A percentile compares a stretch with the other conserved stretches of the same genome.
Conservation (phyloP, 2,888 invertebrate genomes). For the Horisme vitalbata region DNA sequence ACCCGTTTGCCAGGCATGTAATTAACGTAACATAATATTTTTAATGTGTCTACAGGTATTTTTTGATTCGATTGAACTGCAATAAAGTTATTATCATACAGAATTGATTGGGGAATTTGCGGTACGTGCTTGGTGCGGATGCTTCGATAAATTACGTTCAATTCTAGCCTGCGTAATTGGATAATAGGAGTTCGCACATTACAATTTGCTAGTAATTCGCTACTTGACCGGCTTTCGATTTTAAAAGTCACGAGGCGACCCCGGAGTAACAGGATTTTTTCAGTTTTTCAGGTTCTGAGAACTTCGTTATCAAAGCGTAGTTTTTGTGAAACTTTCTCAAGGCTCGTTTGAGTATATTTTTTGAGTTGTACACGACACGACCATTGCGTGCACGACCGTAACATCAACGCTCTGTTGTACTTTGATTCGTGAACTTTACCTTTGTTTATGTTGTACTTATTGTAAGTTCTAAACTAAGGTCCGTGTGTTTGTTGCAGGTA, state of each 20-base stretch:
- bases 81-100: slow-evolving; percentile 37
- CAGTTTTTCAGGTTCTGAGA: neutral
- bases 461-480: too few species aligned
- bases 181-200: slow-evolving; percentile 19
- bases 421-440: too few species aligned
- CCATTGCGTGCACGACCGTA: slow-evolving; percentile 26
- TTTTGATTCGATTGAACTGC: slow-evolving; percentile 28
- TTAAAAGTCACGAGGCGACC: slow-evolving; percentile 38
- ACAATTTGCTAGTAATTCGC: slow-evolving; percentile 28
- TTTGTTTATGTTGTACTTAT: slow-evolving; percentile 27
- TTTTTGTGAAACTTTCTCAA: slow-evolving; percentile 47
- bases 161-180: slow-evolving; percentile 31
- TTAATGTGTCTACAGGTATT: slow-evolving; percentile 26
- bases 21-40: slow-evolving; percentile 35
- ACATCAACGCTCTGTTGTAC: too few species aligned
- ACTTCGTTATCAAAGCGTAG: slow-evolving; percentile 8
- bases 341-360: slow-evolving; percentile 35
- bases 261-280: neutral
- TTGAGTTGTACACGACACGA: slow-evolving; percentile 16
- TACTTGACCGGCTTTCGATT: slow-evolving; percentile 55
- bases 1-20: slow-evolving; percentile 49
- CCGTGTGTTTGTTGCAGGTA: slow-evolving; percentile 50
- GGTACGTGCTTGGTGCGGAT: slow-evolving; percentile 40
- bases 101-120: slow-evolving; percentile 41
- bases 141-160: slow-evolving; percentile 40